Conservation (phyloP, 2,113 vertebrate genomes). For the Rhipidura dahli region DNA sequence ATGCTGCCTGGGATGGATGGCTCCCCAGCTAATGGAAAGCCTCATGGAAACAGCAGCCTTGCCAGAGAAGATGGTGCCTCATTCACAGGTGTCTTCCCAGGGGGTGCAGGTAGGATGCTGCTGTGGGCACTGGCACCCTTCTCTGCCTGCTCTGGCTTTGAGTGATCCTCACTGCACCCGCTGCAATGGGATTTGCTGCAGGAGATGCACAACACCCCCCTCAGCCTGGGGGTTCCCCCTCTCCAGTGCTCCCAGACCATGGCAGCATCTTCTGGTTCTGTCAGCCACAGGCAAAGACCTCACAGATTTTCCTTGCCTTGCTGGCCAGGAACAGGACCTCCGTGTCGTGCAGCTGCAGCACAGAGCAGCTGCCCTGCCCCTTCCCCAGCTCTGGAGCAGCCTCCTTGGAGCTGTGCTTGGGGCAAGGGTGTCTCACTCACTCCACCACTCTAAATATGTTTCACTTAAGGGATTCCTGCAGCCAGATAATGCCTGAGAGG, state of each 20-base stretch:
- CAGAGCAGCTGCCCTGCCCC: not conserved
- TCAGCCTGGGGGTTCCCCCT: not conserved
- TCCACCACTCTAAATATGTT: not conserved
- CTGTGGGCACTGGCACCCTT: not conserved
- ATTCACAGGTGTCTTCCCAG: not conserved
- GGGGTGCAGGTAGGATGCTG: not conserved
- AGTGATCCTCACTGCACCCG: not conserved
- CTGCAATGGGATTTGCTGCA: not conserved
- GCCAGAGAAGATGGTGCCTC: not conserved
- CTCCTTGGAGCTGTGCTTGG: not conserved
- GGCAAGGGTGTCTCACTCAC: accelerated
- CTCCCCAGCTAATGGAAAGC: not conserved
- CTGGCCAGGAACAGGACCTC: not conserved
- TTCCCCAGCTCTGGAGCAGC: accelerated
- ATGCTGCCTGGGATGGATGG: not conserved
- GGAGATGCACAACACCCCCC: not conserved
- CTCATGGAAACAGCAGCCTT: not conserved
- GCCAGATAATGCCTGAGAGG: not conserved
- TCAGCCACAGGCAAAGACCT: not conserved
- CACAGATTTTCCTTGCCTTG: too few relatives aligned
- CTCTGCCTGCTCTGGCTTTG: not conserved
- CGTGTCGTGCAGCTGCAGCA: accelerated
- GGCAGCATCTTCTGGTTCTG: not conserved
- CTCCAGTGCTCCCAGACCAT: not conserved
- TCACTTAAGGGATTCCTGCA: not conserved